Conservation (phyloP, 2,888 invertebrate species). For the Caenorhabditis sp. region DNA sequence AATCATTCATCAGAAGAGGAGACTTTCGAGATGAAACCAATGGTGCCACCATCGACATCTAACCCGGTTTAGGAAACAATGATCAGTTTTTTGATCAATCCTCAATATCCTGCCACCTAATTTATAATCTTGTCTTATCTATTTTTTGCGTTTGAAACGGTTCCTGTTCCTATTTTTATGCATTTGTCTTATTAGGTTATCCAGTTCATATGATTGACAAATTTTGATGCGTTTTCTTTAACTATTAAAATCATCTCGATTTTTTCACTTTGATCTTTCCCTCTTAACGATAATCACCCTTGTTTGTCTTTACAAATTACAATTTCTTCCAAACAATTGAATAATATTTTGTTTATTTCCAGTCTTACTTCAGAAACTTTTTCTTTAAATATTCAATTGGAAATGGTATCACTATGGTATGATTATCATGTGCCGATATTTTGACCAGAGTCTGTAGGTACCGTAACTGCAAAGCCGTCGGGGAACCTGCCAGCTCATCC, state of each 20-base stretch:
- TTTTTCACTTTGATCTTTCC: too few species aligned
- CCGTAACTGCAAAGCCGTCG: constrained; percentile 74
- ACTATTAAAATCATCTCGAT: too few species aligned
- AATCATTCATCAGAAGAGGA: constrained; percentile 53
- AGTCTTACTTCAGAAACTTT: constrained; percentile 22
- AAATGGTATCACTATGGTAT: constrained; percentile 76
- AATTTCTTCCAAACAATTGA: too few species aligned
- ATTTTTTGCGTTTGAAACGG: too few species aligned
- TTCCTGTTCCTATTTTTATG: constrained; percentile 17
- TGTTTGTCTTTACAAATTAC: too few species aligned
- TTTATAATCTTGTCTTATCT: constrained; percentile 7
- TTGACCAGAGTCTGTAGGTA: constrained; percentile 77
- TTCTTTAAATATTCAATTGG: constrained; percentile 68
- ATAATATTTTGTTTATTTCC: not conserved
- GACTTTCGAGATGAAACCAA: constrained; percentile 51
- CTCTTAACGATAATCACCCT: too few species aligned
- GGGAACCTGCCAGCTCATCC: constrained; percentile 68
- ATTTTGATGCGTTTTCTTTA: too few species aligned
- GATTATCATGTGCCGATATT: constrained; percentile 77
- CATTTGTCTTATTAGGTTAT: constrained; percentile 8
- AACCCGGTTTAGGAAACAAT: constrained; percentile 60
- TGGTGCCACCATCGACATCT: constrained; percentile 40
- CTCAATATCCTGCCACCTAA: not conserved
- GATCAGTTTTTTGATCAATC: not conserved
- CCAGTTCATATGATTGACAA: not conserved